Base-by-base conservation (phyloP, 2,113 vertebrate genomes). In the Rhipidura dahli region DNA sequence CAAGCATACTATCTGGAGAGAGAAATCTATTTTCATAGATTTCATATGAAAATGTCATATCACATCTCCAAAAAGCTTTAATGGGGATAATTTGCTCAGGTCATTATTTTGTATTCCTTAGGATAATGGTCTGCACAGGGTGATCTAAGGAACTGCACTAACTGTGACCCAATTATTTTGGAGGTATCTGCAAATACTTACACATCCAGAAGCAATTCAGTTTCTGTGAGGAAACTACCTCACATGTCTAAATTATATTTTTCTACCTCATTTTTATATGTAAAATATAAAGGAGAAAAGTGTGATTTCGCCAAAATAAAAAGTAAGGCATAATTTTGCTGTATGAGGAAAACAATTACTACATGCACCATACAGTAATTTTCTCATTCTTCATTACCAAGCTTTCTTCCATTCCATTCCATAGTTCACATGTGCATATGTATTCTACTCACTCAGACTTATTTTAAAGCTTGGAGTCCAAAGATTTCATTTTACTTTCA, bases 81-180 rank as follows among this genome's bases (percentile, higher is more conserved):
- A 80, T 39, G 11, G n/a, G 79, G 47, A 84, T 49, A 57, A 92
- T 84, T 86, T 88, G 47, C 35, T 82, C 56, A 80, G 78, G 66
- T 85, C 19, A 0, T 96, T 96, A 91, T 84, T 93, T 65, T 59
- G 66, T 66, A 86, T 85, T 89, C 44, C 57, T 81, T 60, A 17
- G 23, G 60, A 87, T 50, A 90, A 60, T 33, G 39, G 53, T 42
- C 66, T 91, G 75, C 73, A 70, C 31, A 59, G 87, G 20, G 37
- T 51, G 42, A 93, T 89, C 77, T 87, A 54, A 91, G 37, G 33
- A 90, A 69, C 31, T 22, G 19, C 65, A 84, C 94, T 72, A 94
- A 54, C 71, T 78, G 21, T 83, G 84, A 94, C 84, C 69, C 47
- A 71, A 57, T 94, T 91, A 94, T 75, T 94, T 50, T 64, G 64